Evolutionary conservation across 2,888 invertebrate genomes (phyloP).

Genomic region (Rotaria macrura): DNA sequence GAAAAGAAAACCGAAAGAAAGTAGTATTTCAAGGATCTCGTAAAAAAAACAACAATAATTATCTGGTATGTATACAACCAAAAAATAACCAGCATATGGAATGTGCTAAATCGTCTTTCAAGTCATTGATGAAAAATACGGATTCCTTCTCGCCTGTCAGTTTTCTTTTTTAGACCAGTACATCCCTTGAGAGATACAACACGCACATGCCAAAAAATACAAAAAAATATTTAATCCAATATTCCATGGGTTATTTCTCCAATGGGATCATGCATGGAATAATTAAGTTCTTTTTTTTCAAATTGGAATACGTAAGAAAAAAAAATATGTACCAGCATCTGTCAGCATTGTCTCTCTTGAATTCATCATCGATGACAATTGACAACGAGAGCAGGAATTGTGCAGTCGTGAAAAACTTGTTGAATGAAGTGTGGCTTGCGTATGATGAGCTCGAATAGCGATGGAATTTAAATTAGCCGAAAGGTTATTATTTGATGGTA

Average conservation of each 20-base stretch:
- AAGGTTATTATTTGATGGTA: background rate
- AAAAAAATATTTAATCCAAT: background rate
- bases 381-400: background rate
- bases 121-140: background rate
- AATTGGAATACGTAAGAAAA: background rate
- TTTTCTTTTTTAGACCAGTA: background rate
- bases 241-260: background rate
- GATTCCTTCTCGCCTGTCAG: background rate
- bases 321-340: background rate
- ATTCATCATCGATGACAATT: constrained; percentile 5
- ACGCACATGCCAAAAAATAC: background rate
- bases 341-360: constrained; percentile 14
- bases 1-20: too few species aligned
- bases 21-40: too few species aligned
- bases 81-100: background rate
- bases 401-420: background rate
- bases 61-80: too few species aligned
- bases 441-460: background rate
- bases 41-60: background rate
- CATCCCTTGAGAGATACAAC: background rate
- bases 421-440: background rate
- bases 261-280: background rate
- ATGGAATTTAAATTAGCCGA: constrained; percentile 9
- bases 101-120: background rate
- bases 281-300: background rate